Conservation (phyloP, 2,113 vertebrate species). For the Myxocyprinus asiaticus region DNA sequence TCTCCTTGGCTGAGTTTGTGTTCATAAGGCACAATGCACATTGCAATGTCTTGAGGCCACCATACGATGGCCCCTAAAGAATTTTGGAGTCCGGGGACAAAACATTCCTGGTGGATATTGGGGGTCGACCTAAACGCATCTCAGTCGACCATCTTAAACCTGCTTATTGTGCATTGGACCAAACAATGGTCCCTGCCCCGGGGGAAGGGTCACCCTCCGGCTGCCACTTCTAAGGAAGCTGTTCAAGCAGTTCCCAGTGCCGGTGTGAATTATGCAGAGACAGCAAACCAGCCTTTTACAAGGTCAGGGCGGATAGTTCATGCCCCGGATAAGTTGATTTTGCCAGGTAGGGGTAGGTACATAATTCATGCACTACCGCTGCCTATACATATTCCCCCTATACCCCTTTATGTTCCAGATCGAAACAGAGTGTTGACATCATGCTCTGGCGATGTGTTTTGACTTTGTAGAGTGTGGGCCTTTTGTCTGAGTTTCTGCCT, state of each 20-base stretch:
- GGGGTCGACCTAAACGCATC: not conserved
- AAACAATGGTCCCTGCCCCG: not conserved
- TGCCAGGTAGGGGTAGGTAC: no score
- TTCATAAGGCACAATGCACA: not conserved
- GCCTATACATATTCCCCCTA: no score
- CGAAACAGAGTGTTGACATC: no score
- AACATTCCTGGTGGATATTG: not conserved
- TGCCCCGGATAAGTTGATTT: not conserved
- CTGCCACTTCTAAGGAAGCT: not conserved
- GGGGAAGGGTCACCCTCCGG: no score
- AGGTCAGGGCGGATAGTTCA: no score
- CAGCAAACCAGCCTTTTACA: no score
- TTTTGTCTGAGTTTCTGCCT: no score
- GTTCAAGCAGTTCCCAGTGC: not conserved
- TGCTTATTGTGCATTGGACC: not conserved
- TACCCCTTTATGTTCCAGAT: no score
- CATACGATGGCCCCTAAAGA: not conserved
- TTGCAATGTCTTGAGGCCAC: not conserved
- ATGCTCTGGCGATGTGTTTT: no score
- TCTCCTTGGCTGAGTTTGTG: not conserved
- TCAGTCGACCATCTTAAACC: constrained; percentile 6
- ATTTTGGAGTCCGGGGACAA: not conserved
- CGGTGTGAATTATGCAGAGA: no score
- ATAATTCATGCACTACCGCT: no score
- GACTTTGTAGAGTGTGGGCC: no score